Percentiles rank a stretch among this genome's conserved stretches.
These are phyloP conservation scores for Microchirus variegatus DNA, from an alignment of 2,797 vertebrate genomes.

Conservation along the genomic window DNA sequence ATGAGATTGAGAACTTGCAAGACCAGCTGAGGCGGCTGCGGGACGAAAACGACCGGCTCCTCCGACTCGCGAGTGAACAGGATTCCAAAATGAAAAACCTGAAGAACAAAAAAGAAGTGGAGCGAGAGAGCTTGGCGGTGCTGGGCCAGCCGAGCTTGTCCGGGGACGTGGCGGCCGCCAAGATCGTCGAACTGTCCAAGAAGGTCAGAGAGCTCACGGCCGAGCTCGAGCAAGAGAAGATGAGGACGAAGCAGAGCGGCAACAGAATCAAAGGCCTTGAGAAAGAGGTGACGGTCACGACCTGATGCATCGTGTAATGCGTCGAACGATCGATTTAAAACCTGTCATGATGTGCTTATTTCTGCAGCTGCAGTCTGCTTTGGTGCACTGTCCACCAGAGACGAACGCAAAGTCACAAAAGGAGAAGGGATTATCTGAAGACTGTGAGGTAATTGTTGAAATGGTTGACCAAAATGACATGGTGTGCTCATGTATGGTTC, in stretches of 20 bases:
- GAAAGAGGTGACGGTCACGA: slow-evolving; percentile 86
- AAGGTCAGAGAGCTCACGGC: slow-evolving; percentile 87
- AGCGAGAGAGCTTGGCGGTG: slow-evolving; percentile 82
- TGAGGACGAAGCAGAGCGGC: slow-evolving; percentile 84
- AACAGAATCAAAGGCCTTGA: slow-evolving; percentile 87
- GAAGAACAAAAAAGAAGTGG: slow-evolving; percentile 87
- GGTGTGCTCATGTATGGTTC: too few relatives aligned
- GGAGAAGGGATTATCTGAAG: slow-evolving; percentile 52
- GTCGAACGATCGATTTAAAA: not conserved
- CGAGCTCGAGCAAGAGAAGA: slow-evolving; percentile 84
- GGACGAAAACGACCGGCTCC: slow-evolving; percentile 91
- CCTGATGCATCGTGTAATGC: too few relatives aligned
- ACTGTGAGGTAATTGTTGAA: slow-evolving; percentile 71
- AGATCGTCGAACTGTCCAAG: slow-evolving; percentile 93
- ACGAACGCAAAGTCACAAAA: slow-evolving; percentile 50
- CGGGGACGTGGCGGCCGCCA: slow-evolving; percentile 89
- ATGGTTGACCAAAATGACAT: too few relatives aligned
- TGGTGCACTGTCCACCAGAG: slow-evolving; percentile 33
- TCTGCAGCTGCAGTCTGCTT: slow-evolving; percentile 61
- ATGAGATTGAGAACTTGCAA: slow-evolving; percentile 77
- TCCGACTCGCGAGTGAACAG: slow-evolving; percentile 88
- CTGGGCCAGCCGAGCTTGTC: slow-evolving; percentile 83
- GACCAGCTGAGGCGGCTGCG: slow-evolving; percentile 83
- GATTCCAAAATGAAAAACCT: slow-evolving; percentile 92
- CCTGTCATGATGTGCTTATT: not conserved